Evolutionary conservation across 2,113 vertebrate genomes (phyloP).

Genomic region (Tauraco erythrolophus): DNA sequence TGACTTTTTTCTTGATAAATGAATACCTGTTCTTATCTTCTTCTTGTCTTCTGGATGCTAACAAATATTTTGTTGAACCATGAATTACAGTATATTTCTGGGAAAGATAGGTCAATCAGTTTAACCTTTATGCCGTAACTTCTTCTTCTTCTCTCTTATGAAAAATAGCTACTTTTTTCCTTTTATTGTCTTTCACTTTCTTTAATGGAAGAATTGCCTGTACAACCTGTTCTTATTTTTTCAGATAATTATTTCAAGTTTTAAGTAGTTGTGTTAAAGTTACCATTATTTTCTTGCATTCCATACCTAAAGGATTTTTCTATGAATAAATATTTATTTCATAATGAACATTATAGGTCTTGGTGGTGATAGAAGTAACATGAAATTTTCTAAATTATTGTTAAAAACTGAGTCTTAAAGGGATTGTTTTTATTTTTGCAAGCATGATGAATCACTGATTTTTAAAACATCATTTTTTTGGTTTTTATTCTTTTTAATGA

Average conservation of each 20-base stretch:
- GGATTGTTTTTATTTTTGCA: background rate
- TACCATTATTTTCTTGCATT: background rate
- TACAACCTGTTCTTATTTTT: background rate
- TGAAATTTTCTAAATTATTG: background rate
- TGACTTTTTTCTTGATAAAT: background rate
- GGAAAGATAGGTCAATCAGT: background rate
- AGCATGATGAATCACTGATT: background rate
- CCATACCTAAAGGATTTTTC: background rate
- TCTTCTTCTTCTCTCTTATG: background rate
- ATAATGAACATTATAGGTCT: background rate
- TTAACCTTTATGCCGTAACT: constrained; percentile 3
- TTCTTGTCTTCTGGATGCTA: background rate
- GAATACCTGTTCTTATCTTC: background rate
- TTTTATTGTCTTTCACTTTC: background rate
- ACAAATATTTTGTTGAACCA: constrained; percentile 1
- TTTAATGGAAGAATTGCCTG: background rate
- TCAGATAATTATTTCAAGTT: background rate
- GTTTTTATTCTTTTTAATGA: background rate
- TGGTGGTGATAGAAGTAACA: background rate
- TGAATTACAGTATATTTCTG: background rate
- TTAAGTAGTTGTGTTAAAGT: background rate
- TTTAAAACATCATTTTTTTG: background rate
- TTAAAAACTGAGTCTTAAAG: background rate
- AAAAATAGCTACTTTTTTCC: background rate
- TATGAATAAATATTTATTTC: background rate